Evolutionary conservation across 2,888 invertebrate genomes (phyloP), one percentile per base, ranked within the genome.

Genomic region (Eupithecia pulchellata): DNA sequence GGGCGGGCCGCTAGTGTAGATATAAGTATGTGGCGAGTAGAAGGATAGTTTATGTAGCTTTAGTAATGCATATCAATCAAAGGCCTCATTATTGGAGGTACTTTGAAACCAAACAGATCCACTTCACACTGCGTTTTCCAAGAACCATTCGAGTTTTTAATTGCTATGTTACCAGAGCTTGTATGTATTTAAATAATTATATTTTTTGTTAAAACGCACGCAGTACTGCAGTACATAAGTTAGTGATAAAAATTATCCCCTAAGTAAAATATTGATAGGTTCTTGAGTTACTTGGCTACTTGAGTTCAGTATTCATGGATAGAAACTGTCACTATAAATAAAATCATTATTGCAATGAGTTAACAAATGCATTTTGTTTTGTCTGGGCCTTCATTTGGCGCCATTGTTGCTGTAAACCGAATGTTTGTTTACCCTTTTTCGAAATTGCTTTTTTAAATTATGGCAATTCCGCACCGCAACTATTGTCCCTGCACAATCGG

Each of bases 361-460:
- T 6, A 32, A 32, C 6, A 32, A 32, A 20, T 20, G 20, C n/a
- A 5, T 8, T 42, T n/a, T 42, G 42, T 39, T 39, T 39, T 14
- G 17, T 20, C 0, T 20, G 0, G 39, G 0, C 4, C 11, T 20
- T 47, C 20, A 47, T 47, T 47, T 20, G 47, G 11, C 11, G 20
- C 1, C 8, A 20, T 20, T n/a, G 42, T 47, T 42, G 25, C 6
- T 14, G 8, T 57, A 17, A 17, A 17, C 57, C 20, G 20, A 47
- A n/a, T 47, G n/a, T 47, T 47, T 47, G 42, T 47, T 29, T 17
- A 57, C 6, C 4, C 17, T 29, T 8, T 64, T 69, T 36, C 69
- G 75, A 74, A 64, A 74, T 73, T 68, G 67, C 69, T 68, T 55
- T 68, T 55, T 70, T 39, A 70, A 72, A 69, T 74, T 57, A 70